A percentile compares a stretch with the other conserved stretches of the same genome.
These are phyloP conservation scores for Oceanodroma leucorhoa DNA, from an alignment of 2,797 vertebrate species.

Conservation along the genomic window DNA sequence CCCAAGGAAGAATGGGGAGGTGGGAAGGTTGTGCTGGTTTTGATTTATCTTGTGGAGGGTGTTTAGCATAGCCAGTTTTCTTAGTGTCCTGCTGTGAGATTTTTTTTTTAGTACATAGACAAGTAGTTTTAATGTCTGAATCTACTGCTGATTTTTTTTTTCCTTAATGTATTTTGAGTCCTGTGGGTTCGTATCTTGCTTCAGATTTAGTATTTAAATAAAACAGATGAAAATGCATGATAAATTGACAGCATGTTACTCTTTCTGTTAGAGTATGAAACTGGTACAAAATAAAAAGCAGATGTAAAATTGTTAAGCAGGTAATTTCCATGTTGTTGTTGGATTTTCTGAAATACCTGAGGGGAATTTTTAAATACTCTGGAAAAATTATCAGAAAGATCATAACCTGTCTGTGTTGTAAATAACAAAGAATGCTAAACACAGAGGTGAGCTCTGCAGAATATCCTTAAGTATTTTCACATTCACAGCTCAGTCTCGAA, in stretches of 20 bases:
- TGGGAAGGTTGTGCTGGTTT: background rate
- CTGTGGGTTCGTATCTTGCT: background rate
- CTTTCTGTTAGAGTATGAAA: background rate
- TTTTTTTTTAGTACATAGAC: background rate
- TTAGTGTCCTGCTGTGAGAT: background rate
- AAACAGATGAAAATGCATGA: background rate
- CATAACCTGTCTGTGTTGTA: background rate
- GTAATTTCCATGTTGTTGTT: background rate
- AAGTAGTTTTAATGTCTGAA: background rate
- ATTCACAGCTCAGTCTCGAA: background rate
- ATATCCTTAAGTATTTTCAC: background rate
- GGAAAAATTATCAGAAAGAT: background rate
- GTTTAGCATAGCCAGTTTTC: background rate
- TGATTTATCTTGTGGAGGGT: background rate
- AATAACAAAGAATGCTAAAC: background rate
- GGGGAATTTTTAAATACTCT: background rate
- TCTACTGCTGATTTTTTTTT: background rate
- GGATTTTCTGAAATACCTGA: background rate
- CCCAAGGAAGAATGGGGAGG: background rate
- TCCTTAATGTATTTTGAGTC: background rate
- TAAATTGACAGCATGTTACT: background rate
- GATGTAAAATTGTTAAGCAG: background rate
- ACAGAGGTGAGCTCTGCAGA: background rate
- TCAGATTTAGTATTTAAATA: background rate
- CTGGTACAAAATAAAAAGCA: background rate